Base-by-base conservation (phyloP, 2,888 invertebrate genomes). In the Agrochola lota region DNA sequence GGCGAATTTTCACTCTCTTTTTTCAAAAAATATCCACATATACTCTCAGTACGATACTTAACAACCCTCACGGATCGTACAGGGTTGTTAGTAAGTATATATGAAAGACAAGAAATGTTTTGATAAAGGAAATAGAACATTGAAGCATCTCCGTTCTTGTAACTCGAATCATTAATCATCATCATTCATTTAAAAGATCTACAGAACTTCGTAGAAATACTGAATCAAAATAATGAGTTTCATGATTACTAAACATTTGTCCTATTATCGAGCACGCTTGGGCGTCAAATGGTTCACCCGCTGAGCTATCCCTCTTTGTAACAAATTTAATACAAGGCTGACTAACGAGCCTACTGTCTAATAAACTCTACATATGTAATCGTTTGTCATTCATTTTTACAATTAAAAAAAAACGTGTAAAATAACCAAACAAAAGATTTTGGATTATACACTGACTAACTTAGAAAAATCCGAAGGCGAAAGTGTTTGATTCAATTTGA, bases 341-440 rank as follows among this genome's bases (percentile, higher is more conserved):
- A 62, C 75, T n/a, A 46, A 77, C 59, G 9, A 59, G n/a, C 9
- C n/a, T n/a, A n/a, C n/a, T n/a, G n/a, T n/a, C 12, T n/a, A 9
- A 12, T 49, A 55, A 20, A n/a, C 17, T 43, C 17, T 12, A 40
- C 15, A 1, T 26, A 26, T 5, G 3, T 52, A 26, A 52, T 26
- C 9, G n/a, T 15, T 20, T 43, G 6, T 20, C 2, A 6, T 40
- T 9, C 1, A 23, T 15, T 64, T n/a, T 20, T 20, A 12, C 7
- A 3, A n/a, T n/a, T n/a, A n/a, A 11, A 15, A 69, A 15, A 46
- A 11, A 17, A 20, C 2, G 1, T 20, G 35, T 35, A 20, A n/a
- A 12, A 26, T 46, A 67, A 26, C 17, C 17, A 26, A 46, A 26
- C 17, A n/a, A 17, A 46, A 20, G 2, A 6, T 20, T 43, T 66